Evolutionary conservation across 2,113 vertebrate genomes (phyloP), one percentile per base, ranked within the genome.

Genomic region (Gambusia affinis): DNA sequence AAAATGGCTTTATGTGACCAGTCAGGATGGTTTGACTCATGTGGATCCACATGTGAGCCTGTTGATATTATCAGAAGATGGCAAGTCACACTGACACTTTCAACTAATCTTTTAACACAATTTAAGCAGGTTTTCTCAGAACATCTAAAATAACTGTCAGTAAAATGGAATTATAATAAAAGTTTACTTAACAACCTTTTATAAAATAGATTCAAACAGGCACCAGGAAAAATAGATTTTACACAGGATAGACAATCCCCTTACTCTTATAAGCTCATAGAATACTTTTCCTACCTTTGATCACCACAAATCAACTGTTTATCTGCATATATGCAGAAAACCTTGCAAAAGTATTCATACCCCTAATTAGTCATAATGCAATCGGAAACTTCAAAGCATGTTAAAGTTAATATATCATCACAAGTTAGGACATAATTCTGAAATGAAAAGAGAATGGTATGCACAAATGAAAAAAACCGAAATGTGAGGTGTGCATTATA

Each of bases 1-100:
- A 83, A 79, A 77, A 70, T 70, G 72, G 57, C 63, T 30, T 57
- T n/a, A 5, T 29, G 35, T 79, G 78, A 85, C 75, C 72, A 12
- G 7, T 60, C 22, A 73, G 47, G 79, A 64, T 70, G 67, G 72
- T 70, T 66, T 37, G 24, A 47, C 70, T 75, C 47, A 78, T 65
- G 60, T 19, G 29, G 64, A 51, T 17, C 30, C 67, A 22, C 12
- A 70, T 39, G 44, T 47, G 22, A 68, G 60, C 67, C 75, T 61
- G 30, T 44, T 60, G 78, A 42, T 33, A 14, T 33, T 42, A 30
- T 74, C 67, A 42, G n/a, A 64, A 60, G 66, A 30, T 29, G 28
- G 51, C 51, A 57, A 8, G 10, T 3, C 22, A 57, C 24, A 54
- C 22, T 54, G 22, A 54, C 8, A 24, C 22, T 24, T n/a, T 8